Percentiles rank a stretch among this genome's conserved stretches.
Evolutionary conservation across 2,797 vertebrate genomes (phyloP).

Genomic region (Pteronotus mesoamericanus): DNA sequence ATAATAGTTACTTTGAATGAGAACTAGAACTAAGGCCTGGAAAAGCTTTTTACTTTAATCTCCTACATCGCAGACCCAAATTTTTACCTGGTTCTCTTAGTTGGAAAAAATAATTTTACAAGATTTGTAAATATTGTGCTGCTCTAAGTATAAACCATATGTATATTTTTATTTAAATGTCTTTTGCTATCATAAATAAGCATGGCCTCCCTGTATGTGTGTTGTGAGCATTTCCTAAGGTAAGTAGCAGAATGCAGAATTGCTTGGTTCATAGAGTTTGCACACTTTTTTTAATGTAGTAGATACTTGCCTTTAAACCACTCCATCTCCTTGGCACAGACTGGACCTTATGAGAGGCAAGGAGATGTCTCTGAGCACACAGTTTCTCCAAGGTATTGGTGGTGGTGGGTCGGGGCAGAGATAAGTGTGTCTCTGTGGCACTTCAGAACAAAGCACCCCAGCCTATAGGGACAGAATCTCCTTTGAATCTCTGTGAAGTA

Average conservation of each 20-base stretch:
- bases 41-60: not conserved
- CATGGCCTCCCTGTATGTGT: not conserved
- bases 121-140: not conserved
- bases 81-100: not conserved
- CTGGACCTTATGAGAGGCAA: not conserved
- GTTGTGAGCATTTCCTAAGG: not conserved
- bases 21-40: not conserved
- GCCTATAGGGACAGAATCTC: not conserved
- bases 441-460: constrained; percentile 9
- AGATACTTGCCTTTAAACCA: not conserved
- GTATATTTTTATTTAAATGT: not conserved
- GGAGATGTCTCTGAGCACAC: not conserved
- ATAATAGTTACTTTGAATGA: not conserved
- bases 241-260: not conserved
- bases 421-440: not conserved
- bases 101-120: not conserved
- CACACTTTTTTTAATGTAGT: not conserved
- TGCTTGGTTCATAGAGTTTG: not conserved
- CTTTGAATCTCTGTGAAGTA: not conserved
- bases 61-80: not conserved
- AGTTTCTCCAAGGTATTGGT: not conserved
- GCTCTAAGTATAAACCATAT: not conserved
- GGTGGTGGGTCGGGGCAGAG: not conserved
- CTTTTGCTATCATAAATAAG: not conserved
- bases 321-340: not conserved